Evolutionary conservation across 2,888 invertebrate species (phyloP).

Genomic region (Neoaliturus tenellus): DNA sequence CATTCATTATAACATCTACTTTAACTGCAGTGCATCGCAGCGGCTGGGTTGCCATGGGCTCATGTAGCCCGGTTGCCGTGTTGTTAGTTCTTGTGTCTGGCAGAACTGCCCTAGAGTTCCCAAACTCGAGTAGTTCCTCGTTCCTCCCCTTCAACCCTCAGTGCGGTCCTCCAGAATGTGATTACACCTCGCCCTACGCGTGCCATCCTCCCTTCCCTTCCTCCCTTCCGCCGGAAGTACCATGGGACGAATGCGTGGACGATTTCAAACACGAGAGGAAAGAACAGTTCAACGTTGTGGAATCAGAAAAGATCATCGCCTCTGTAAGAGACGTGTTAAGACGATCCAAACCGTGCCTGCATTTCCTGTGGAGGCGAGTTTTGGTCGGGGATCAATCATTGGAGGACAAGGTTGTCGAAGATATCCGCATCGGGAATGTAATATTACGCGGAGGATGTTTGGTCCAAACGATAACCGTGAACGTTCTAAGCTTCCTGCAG

Average conservation of each 20-base stretch:
- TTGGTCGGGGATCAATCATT: neutral
- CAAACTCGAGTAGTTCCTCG: no score
- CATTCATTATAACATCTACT: no score
- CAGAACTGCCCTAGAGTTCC: no score
- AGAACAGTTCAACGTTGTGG: neutral
- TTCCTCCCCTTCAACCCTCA: no score
- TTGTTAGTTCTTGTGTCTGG: no score
- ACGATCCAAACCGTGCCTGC: neutral
- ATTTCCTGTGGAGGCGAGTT: neutral
- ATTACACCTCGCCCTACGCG: no score
- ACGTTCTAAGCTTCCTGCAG: no score
- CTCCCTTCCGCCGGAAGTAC: neutral
- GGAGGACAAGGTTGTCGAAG: neutral
- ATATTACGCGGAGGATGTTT: neutral
- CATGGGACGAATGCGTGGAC: neutral
- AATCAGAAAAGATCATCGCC: neutral
- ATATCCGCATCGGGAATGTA: neutral
- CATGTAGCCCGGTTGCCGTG: no score
- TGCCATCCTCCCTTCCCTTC: neutral
- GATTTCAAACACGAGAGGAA: neutral
- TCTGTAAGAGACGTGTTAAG: neutral
- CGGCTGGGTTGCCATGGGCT: no score
- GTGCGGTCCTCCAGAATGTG: no score
- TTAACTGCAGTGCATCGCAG: no score
- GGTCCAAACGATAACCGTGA: neutral